These are phyloP conservation scores for Polyodon spathula DNA, from an alignment of 2,113 vertebrate species.

Conservation along the genomic window DNA sequence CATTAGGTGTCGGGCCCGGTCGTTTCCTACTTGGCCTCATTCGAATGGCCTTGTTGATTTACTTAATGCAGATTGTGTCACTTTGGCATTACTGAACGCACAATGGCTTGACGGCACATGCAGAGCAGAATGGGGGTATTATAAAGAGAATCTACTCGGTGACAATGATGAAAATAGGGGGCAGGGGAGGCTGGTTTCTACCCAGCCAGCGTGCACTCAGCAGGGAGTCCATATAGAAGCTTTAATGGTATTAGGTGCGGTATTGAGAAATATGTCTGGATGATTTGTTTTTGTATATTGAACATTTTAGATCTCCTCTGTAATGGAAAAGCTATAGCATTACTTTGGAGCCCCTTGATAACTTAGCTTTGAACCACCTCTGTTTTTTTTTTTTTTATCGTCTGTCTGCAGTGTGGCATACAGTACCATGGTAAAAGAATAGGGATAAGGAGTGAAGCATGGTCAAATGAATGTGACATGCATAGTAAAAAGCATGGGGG, in stretches of 20 bases:
- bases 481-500: no score
- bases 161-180: not conserved
- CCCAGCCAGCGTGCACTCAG: not conserved
- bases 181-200: not conserved
- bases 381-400: no score
- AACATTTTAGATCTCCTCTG: no score
- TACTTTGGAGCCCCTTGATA: no score
- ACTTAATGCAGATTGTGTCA: conserved; percentile 26
- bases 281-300: conserved; percentile 15
- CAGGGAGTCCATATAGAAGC: accelerated
- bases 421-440: no score
- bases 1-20: conserved; percentile 57
- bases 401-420: no score
- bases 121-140: not conserved
- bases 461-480: no score
- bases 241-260: conserved; percentile 39
- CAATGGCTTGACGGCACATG: accelerated
- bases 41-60: conserved; percentile 40
- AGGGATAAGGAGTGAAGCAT: no score
- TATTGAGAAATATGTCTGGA: conserved; percentile 19
- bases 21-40: conserved; percentile 48
- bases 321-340: no score
- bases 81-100: conserved; percentile 18
- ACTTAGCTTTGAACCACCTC: no score
- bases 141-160: conserved; percentile 12